Evolutionary conservation across 1,140 invertebrate species (phyloP), one percentile per base, ranked within the genome.

Genomic region (Drosophila sechellia): DNA sequence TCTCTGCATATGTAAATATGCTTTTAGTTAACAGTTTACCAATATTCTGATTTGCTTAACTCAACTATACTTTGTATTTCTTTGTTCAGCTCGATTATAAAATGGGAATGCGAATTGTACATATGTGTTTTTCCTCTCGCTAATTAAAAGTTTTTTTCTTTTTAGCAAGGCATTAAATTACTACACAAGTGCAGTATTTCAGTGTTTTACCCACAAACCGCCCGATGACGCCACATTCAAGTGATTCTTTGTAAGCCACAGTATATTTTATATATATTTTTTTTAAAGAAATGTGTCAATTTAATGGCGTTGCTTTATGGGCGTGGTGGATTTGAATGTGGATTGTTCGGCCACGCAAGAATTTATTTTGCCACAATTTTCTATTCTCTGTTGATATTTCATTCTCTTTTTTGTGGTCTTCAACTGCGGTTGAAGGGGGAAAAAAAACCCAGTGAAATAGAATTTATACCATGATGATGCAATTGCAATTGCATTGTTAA

Each of bases 401-500:
- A 13, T 55, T 56, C 48, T 48, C 46, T 43, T 35, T 55, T 86
- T 78, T 81, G 83, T 50, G 81, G 81, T 71, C 57, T 56, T 34
- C 39, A 58, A 58, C 45, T 77, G 79, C 25, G 57, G 58, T 64
- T 66, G 25, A 4, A 13, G 37, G 0, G 0, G 13, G 20, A 48
- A 37, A 49, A 61, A 20, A 52, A 50, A 48, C 13, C 22, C 3
- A 15, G 17, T 37, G 25, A 52, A 39, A 35, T 45, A 66, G 37
- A 65, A 65, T 68, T 25, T 68, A 43, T 68, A 65, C 52, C 35
- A 52, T 73, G 58, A 37, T 63, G 53, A 52, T 68, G 55, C 61
- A 76, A 75, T 64, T 73, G 53, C 55, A 77, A 75, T 75, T 75
- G 60, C 39, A 39, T 75, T 65, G 71, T 75, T 70, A 75, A 71